Evolutionary conservation across 1,140 invertebrate genomes (phyloP), one percentile per base, ranked within the genome.

Genomic region (Phenacoccus solenopsis): DNA sequence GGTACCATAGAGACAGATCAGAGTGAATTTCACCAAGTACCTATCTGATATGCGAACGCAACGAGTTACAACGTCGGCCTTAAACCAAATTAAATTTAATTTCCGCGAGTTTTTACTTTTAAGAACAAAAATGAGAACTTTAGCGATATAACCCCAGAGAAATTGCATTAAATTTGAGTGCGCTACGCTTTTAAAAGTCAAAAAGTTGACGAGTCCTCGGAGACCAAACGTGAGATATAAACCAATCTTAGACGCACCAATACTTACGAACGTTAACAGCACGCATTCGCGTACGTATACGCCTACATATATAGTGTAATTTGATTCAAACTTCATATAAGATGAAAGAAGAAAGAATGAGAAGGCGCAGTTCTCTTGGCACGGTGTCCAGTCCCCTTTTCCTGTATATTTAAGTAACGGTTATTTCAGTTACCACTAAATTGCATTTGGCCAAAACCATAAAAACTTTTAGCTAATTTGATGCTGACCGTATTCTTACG

Each of bases 111-210:
- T 49, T 49, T 49, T 49, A 49, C 38, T 49, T 49, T 49, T 49
- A 49, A 49, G 38, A 49, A 49, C 38, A 49, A 49, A 49, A 49
- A 49, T 49, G 38, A 49, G 38, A 49, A 49, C 38, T 49, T 49
- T n/a, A 49, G 16, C 38, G 25, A 64, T 64, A 64, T 64, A 64
- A 64, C 22, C 25, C 25, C 59, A 27, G 59, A 64, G 59, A 64
- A 64, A 64, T 64, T 64, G 59, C 59, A 64, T 64, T 64, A 64
- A 64, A 64, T 64, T 64, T 64, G 59, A 64, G 59, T 64, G 59
- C 59, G 59, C 22, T 64, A 64, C 59, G 59, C 59, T 64, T 64
- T 64, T 64, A 64, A 64, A 64, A 64, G 59, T 64, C 59, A 64
- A 64, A 24, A 64, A 64, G 59, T 64, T 64, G 59, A 64, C 59